Evolutionary conservation across 2,888 invertebrate genomes (phyloP), one percentile per base, ranked within the genome.

Genomic region (Ephialtes manifestator): DNA sequence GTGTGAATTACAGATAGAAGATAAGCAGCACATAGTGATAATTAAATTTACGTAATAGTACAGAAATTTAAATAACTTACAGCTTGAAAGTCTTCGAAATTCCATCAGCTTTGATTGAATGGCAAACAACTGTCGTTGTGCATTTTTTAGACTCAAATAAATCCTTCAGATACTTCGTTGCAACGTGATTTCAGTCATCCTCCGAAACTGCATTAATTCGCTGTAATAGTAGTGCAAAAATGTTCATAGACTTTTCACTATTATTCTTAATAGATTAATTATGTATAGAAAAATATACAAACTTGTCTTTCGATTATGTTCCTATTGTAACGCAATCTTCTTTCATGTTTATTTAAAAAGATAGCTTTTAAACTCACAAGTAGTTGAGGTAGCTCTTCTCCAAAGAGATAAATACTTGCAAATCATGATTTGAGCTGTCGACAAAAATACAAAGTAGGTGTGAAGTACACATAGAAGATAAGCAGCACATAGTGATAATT

Each of bases 91-190:
- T 96, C 15, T 95, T 94, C 63, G 95, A 95, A 87, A 97, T 94
- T 91, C 97, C 96, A 24, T 95, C 94, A 68, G 97, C 96, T 94
- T 97, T 97, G 81, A 96, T 95, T 24, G 24, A 24, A 24, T 24
- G 24, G 2, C 24, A 1, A 24, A 24, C 24, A 24, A 24, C 24
- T 1, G 24, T 24, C 24, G 24, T 24, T 24, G 24, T 24, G 24
- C 24, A 24, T 24, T 24, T 24, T 24, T 24, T 95, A 13, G 97
- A 97, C 93, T 97, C 97, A 93, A 98, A 97, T 85, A 98, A 94
- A 3, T 96, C 93, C 1, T 96, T 95, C 74, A 98, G 94, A 95
- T 98, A 98, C 88, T 95, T 95, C 20, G 94, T 94, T 0, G 97
- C 97, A 79, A 97, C 96, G 86, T 95, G 94, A 88, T 95, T 95